Conservation (phyloP, 2,888 invertebrate genomes). For the Fissipunctia ypsillon region DNA sequence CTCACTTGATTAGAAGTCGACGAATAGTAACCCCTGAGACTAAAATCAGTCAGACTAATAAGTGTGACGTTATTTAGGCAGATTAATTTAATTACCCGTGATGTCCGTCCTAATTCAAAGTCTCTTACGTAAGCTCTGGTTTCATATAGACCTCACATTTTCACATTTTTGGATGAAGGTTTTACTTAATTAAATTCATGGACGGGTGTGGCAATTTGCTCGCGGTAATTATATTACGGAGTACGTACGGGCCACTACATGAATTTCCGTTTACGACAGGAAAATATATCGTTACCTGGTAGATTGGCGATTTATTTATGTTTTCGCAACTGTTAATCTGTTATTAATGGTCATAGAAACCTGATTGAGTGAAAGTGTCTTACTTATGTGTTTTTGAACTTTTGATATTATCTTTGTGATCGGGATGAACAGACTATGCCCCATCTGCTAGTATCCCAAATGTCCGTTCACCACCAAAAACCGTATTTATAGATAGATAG, state of each 20-base stretch:
- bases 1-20: not conserved
- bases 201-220: slow-evolving; percentile 5
- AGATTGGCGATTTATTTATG: not conserved
- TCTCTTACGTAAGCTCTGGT: not conserved
- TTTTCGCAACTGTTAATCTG: not conserved
- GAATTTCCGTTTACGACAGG: slow-evolving; percentile 32
- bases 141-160: not conserved
- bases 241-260: not conserved
- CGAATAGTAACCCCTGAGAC: not conserved
- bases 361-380: not conserved
- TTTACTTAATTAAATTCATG: slow-evolving; percentile 24
- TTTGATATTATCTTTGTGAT: not conserved
- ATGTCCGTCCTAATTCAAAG: not conserved
- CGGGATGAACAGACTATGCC: not conserved
- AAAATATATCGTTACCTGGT: slow-evolving; percentile 6
- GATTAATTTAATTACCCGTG: not conserved
- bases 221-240: slow-evolving; percentile 32
- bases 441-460: not conserved
- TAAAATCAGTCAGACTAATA: not conserved
- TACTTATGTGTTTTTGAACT: not conserved
- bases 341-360: not conserved
- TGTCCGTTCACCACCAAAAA: not conserved
- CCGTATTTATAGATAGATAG: too few species aligned
- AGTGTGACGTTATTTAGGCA: not conserved
- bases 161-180: not conserved